Evolutionary conservation across 1,140 invertebrate species (phyloP).

Genomic region (Maconellicoccus hirsutus): DNA sequence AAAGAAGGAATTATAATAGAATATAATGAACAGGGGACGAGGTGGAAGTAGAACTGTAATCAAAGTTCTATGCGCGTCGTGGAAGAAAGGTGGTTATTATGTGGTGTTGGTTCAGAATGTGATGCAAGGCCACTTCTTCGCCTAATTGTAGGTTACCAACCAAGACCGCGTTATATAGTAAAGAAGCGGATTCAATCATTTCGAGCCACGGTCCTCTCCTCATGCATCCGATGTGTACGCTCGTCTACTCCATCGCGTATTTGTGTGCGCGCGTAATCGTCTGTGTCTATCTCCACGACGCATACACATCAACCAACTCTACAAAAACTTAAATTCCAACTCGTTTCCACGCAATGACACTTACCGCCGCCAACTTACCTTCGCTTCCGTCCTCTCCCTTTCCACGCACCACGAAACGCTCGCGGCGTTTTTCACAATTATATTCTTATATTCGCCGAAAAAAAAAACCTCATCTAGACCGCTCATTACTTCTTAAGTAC

Average conservation of each 20-base stretch:
- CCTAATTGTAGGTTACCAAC: constrained; percentile 3
- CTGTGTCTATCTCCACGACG: no score
- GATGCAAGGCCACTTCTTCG: constrained; percentile 6
- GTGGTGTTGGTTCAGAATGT: background rate
- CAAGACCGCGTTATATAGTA: background rate
- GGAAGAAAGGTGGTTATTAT: background rate
- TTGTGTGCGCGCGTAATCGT: no score
- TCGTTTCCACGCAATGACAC: constrained; percentile 2
- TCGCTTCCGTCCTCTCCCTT: background rate
- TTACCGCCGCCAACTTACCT: background rate
- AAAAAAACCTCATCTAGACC: background rate
- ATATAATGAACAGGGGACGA: constrained; percentile 3
- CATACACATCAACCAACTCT: background rate
- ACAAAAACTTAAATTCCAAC: background rate
- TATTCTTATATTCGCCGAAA: background rate
- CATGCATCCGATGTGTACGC: background rate
- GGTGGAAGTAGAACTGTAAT: constrained; percentile 8
- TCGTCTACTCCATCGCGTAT: background rate
- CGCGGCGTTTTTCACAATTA: background rate
- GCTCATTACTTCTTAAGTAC: constrained; percentile 8
- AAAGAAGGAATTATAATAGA: background rate
- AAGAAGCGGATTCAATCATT: constrained; percentile 7
- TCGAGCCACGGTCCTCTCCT: background rate
- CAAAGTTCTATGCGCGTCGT: constrained; percentile 2
- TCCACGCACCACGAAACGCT: background rate